Evolutionary conservation across 1,140 invertebrate species (phyloP).

Genomic region (Pectinophora gossypiella): DNA sequence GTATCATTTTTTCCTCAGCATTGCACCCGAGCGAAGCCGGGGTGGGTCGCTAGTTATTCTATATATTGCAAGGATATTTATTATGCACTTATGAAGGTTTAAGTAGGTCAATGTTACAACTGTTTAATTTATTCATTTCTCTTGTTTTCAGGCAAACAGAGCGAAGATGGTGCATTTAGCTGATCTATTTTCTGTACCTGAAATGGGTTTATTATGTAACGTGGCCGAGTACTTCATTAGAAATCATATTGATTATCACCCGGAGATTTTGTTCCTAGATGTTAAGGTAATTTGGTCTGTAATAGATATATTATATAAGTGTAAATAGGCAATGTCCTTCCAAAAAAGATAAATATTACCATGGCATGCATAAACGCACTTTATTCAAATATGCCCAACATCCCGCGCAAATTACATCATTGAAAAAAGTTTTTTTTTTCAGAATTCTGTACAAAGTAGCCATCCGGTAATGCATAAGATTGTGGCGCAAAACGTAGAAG

Average conservation of each 20-base stretch:
- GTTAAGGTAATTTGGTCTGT: conserved; percentile 94
- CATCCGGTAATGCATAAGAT: conserved; percentile 94
- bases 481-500: conserved; percentile 85
- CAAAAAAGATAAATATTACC: too few species aligned
- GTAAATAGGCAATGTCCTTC: too few species aligned
- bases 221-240: conserved; percentile 94
- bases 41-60: too few species aligned
- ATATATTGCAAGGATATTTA: too few species aligned
- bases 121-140: conserved; percentile 4
- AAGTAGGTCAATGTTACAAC: too few species aligned
- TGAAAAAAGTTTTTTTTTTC: conserved; percentile 65
- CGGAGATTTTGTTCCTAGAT: conserved; percentile 96
- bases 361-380: too few species aligned
- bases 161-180: conserved; percentile 96
- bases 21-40: too few species aligned
- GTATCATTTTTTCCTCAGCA: too few species aligned
- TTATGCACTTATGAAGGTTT: too few species aligned
- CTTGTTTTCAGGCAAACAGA: conserved; percentile 78
- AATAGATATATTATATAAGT: too few species aligned
- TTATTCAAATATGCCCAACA: too few species aligned
- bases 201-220: conserved; percentile 95
- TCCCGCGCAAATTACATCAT: not conserved
- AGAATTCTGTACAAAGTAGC: conserved; percentile 92
- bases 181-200: conserved; percentile 97
- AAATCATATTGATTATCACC: conserved; percentile 94